Evolutionary conservation across 2,888 invertebrate species (phyloP).

Genomic region (Pogonocherus hispidulus): DNA sequence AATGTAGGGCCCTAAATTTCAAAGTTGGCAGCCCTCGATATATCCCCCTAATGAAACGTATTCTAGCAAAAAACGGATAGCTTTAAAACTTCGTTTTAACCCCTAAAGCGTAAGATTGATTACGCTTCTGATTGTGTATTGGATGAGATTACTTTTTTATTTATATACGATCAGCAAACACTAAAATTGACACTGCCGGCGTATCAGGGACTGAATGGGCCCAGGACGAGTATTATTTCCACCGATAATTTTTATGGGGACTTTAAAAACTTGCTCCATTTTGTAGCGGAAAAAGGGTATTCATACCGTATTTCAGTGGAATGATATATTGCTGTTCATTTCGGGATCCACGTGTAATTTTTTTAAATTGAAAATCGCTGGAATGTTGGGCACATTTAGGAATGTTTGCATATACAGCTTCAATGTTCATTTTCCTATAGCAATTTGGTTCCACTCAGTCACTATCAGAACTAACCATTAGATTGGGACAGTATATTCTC

Average conservation of each 20-base stretch:
- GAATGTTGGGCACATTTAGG: background rate
- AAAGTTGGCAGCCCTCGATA: background rate
- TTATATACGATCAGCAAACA: conserved; percentile 22
- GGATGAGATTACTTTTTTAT: conserved; percentile 17
- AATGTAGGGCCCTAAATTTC: background rate
- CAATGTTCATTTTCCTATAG: background rate
- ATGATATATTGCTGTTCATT: conserved; percentile 2
- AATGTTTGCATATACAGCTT: background rate
- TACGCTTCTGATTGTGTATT: conserved; percentile 5
- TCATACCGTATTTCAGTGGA: background rate
- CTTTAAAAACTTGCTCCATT: conserved; percentile 8
- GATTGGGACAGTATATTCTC: no score
- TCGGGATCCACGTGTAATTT: background rate
- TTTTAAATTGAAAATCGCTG: background rate
- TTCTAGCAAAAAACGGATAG: background rate
- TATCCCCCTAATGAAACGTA: background rate
- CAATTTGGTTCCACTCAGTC: background rate
- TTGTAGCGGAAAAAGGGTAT: background rate
- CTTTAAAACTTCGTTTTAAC: conserved; percentile 12
- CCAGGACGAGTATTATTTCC: conserved; percentile 9
- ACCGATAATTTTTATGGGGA: conserved; percentile 4
- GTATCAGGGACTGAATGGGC: background rate
- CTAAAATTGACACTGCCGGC: conserved; percentile 9
- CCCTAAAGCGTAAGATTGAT: conserved; percentile 8
- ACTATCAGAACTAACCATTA: background rate